Percentiles rank a stretch among this genome's conserved stretches.
phyloP scores from a whole-genome alignment of 2,888 invertebrate genomes.

The Allolobophora icterica region DNA sequence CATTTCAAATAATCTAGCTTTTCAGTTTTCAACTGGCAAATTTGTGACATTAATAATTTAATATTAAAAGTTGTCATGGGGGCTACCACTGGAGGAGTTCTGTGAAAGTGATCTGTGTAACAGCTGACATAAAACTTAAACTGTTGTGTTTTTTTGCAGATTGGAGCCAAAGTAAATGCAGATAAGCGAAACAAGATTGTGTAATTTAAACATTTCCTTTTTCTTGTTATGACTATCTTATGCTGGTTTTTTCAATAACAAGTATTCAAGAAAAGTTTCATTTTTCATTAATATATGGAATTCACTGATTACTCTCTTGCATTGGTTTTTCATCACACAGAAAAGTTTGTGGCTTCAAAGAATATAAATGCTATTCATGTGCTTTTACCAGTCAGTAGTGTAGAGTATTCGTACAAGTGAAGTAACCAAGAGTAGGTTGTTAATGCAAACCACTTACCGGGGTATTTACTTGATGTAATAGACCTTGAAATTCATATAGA shows the following conservation, averaged over 20 bases:
- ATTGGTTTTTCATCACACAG: neutral
- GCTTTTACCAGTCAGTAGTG: neutral
- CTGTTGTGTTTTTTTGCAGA: neutral
- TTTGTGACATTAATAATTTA: too few species aligned
- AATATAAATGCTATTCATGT: neutral
- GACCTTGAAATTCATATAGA: too few species aligned
- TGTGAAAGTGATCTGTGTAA: neutral
- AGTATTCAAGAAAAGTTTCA: neutral
- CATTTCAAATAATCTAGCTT: neutral
- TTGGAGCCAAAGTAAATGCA: constrained; percentile 10
- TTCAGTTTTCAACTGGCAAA: neutral
- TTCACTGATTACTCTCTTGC: neutral
- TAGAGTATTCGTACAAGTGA: neutral
- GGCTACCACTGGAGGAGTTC: neutral
- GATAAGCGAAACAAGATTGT: neutral
- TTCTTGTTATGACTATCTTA: neutral
- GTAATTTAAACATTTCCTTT: neutral
- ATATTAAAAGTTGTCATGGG: too few species aligned
- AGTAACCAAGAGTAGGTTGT: neutral
- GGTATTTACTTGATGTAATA: too few species aligned
- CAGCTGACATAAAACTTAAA: neutral
- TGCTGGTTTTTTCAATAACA: neutral
- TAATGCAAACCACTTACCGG: too few species aligned
- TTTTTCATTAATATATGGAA: neutral
- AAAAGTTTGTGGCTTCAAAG: neutral